These are phyloP conservation scores for Eciton burchellii DNA, from an alignment of 1,140 invertebrate species.

Conservation along the genomic window DNA sequence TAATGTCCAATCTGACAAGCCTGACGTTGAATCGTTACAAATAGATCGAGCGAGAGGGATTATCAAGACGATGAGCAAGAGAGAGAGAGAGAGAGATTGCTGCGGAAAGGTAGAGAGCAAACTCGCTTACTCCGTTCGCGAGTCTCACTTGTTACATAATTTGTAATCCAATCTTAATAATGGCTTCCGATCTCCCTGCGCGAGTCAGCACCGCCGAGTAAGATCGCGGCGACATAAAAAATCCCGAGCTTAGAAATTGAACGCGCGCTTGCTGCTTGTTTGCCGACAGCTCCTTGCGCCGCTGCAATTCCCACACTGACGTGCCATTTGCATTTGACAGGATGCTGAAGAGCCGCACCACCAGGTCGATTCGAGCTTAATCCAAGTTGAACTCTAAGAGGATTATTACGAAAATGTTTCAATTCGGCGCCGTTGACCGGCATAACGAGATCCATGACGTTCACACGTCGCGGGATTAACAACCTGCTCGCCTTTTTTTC, in stretches of 20 bases:
- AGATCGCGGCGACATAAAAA: not conserved
- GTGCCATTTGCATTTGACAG: conserved; percentile 74
- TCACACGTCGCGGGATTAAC: conserved; percentile 17
- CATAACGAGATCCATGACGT: conserved; percentile 32
- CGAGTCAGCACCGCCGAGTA: too few relatives aligned
- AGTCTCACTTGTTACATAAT: too few relatives aligned
- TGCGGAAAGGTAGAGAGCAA: too few relatives aligned
- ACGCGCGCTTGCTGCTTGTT: conserved; percentile 32
- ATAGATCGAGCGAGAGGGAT: not conserved
- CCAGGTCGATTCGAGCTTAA: conserved; percentile 76
- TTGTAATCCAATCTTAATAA: too few relatives aligned
- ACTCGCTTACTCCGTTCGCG: too few relatives aligned
- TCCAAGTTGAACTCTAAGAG: conserved; percentile 78
- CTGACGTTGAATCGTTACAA: not conserved
- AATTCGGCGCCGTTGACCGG: conserved; percentile 70
- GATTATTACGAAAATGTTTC: conserved; percentile 82
- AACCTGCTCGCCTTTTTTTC: not conserved
- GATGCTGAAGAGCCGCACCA: conserved; percentile 65
- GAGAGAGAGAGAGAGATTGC: too few relatives aligned
- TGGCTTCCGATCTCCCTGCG: too few relatives aligned
- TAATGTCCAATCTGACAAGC: conserved; percentile 39
- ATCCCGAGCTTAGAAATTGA: conserved; percentile 26
- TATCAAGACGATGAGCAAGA: too few relatives aligned
- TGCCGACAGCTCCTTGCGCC: conserved; percentile 51
- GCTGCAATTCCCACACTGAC: conserved; percentile 53